Evolutionary conservation across 1,140 invertebrate genomes (phyloP), one percentile per base, ranked within the genome.

Genomic region (Lysiphlebus fabarum): DNA sequence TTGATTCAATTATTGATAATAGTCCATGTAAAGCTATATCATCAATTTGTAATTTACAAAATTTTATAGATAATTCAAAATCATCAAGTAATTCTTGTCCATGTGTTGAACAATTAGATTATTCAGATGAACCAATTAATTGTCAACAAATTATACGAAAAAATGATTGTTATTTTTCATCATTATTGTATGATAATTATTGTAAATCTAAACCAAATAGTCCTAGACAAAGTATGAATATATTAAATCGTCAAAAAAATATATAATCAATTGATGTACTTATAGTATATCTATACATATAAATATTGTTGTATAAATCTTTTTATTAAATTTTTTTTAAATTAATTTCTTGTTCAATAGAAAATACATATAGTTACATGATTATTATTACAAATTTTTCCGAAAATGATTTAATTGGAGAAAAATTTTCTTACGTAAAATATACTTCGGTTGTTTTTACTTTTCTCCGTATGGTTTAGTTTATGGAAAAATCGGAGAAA

Each of bases 71-170:
- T 49, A 74, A 62, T 5, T 76, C 76, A 61, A 72, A 75, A 53
- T 77, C 79, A 0, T 82, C 82, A 1, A 83, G 82, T 59, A 83
- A 79, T 38, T 86, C 84, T 0, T 86, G 84, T 63, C 84, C 84
- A 0, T 85, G 84, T 66, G 84, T 86, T 4, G 83, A 86, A 67
- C 80, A 84, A 61, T 65, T 83, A 58, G 49, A 51, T 12, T 65
- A 6, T 51, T 51, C 12, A 14, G 34, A 33, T 8, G 38, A 40
- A n/a, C n/a, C 4, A 37, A 12, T n/a, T 56, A 26, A 9, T 10
- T 43, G 40, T 67, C 51, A 38, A 65, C 26, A 45, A 68, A 65
- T 34, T 26, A 4, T 26, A 2, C 17, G 4, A 26, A 26, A 26
- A 26, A 26, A 26, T 26, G 17, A 26, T 26, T 44, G 55, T 6